Conservation (phyloP, 2,797 vertebrate genomes). For the Kryptolebias ocellatus region DNA sequence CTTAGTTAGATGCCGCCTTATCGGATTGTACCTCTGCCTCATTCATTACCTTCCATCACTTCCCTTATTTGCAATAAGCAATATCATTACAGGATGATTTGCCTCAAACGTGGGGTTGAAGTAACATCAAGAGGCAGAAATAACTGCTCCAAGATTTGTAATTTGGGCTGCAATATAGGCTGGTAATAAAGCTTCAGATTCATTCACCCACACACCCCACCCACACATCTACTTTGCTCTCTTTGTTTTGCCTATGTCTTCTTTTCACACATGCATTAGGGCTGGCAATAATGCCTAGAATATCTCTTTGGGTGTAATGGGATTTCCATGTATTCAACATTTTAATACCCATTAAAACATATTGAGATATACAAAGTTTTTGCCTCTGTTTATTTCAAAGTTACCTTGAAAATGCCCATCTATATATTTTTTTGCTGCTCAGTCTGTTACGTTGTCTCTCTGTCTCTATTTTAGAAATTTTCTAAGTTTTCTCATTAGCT, state of each 20-base stretch:
- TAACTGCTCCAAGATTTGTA: slow-evolving; percentile 66
- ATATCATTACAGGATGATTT: slow-evolving; percentile 75
- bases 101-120: slow-evolving; percentile 63
- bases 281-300: slow-evolving; percentile 37
- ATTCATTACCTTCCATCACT: slow-evolving; percentile 74
- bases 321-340: slow-evolving; percentile 37
- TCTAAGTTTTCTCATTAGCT: slow-evolving; percentile 21
- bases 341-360: slow-evolving; percentile 51
- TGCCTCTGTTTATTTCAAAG: slow-evolving; percentile 12
- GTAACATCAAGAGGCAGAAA: slow-evolving; percentile 64
- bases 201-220: slow-evolving; percentile 33
- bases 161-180: slow-evolving; percentile 67
- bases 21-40: slow-evolving; percentile 69
- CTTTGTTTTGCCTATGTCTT: slow-evolving; percentile 40
- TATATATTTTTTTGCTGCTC: slow-evolving; percentile 4
- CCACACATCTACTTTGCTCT: slow-evolving; percentile 13
- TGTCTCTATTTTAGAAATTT: slow-evolving; percentile 3
- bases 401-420: slow-evolving; percentile 15
- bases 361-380: slow-evolving; percentile 33
- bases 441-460: slow-evolving; percentile 8
- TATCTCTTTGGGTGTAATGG: slow-evolving; percentile 32
- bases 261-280: slow-evolving; percentile 17
- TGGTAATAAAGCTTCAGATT: slow-evolving; percentile 68
- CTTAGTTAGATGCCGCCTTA: slow-evolving; percentile 72
- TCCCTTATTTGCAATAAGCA: slow-evolving; percentile 72